Conservation (phyloP, 2,797 vertebrate genomes). For the Sternarchorhynchus goeldii region DNA sequence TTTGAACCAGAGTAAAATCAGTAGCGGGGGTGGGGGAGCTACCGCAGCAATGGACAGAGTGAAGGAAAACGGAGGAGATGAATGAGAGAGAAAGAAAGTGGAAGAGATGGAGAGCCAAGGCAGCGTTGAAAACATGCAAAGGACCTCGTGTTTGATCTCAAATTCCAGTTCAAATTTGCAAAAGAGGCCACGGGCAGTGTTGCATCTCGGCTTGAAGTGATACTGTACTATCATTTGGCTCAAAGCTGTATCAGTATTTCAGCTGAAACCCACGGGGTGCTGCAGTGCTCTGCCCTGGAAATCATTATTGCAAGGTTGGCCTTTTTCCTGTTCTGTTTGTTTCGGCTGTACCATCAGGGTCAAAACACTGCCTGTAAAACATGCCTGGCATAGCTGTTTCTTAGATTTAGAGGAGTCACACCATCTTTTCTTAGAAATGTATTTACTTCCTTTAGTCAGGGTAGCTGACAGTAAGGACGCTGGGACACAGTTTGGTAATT, state of each 20-base stretch:
- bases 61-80: background rate
- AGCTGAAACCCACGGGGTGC: background rate
- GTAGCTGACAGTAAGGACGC: no score
- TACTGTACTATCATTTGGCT: background rate
- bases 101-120: conserved; percentile 53
- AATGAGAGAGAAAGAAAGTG: conserved; percentile 39
- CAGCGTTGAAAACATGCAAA: conserved; percentile 2
- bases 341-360: conserved; percentile 1
- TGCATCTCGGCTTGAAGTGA: background rate
- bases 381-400: background rate
- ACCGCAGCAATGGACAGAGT: background rate
- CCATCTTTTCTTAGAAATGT: background rate
- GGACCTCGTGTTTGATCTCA: conserved; percentile 5
- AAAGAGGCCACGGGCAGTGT: background rate
- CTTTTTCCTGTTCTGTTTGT: conserved; percentile 11
- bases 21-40: background rate
- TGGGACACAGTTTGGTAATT: background rate
- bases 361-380: background rate
- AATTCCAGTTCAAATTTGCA: conserved; percentile 10
- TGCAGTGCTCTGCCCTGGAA: background rate
- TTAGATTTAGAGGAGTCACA: background rate
- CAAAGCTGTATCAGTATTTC: conserved; percentile 6
- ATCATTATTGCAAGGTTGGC: background rate
- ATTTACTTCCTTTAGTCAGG: background rate
- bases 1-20: conserved; percentile 38